Percentiles rank a stretch among this genome's conserved stretches.
Evolutionary conservation across 2,113 vertebrate genomes (phyloP).

Genomic region (Phoenicopterus ruber): DNA sequence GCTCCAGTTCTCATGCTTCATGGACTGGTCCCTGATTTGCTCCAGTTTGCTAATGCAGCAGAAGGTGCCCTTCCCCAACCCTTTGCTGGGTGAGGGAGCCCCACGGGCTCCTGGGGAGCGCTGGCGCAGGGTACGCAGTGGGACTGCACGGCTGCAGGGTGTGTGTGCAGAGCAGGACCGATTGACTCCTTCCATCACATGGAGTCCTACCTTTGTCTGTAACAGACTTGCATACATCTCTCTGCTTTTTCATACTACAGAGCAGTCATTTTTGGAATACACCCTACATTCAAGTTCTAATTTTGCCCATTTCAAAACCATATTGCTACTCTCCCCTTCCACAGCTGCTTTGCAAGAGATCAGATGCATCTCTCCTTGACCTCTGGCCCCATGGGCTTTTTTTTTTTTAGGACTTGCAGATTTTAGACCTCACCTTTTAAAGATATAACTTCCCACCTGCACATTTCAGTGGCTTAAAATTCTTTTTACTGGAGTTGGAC

Average conservation of each 20-base stretch:
- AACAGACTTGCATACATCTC: neutral
- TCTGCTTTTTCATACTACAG: neutral
- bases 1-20: neutral
- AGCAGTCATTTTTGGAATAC: neutral
- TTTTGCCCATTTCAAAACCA: neutral
- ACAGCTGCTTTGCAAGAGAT: neutral
- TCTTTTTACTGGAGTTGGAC: neutral
- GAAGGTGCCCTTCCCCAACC: neutral
- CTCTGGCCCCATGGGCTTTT: neutral
- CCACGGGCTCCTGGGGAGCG: neutral
- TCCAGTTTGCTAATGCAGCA: neutral
- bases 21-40: neutral
- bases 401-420: neutral
- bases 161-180: neutral
- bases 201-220: neutral
- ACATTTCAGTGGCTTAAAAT: neutral
- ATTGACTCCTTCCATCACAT: neutral
- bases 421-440: neutral
- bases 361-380: neutral
- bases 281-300: neutral
- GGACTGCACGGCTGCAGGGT: too few relatives aligned
- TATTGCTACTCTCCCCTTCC: neutral
- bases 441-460: neutral
- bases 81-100: neutral
- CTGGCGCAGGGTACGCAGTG: accelerated